Evolutionary conservation across 2,113 vertebrate genomes (phyloP).

Genomic region (Cyphomyrus discorhynchus): DNA sequence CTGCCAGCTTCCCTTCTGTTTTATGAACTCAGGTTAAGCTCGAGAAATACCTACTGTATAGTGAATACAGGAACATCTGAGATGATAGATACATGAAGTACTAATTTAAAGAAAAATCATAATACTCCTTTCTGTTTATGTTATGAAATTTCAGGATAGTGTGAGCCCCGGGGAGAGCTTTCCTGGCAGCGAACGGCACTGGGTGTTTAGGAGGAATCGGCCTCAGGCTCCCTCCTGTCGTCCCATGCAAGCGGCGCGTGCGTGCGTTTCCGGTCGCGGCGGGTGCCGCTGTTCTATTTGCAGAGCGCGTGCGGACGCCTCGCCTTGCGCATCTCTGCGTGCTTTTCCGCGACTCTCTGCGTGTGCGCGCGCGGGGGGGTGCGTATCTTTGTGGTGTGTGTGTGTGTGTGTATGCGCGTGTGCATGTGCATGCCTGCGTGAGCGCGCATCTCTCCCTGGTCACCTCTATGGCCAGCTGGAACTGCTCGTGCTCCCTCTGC

Average conservation of each 20-base stretch:
- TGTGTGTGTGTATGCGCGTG: neutral
- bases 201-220: neutral
- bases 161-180: neutral
- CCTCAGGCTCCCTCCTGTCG: neutral
- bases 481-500: conserved; percentile 93
- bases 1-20: conserved; percentile 17
- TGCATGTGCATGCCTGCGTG: conserved; percentile 5
- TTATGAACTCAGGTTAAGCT: conserved; percentile 3
- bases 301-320: neutral
- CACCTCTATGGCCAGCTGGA: conserved; percentile 97
- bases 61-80: neutral
- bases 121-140: neutral
- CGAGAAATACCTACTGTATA: neutral
- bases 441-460: conserved; percentile 20
- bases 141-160: neutral
- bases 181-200: neutral
- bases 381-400: neutral
- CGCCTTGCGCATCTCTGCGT: neutral
- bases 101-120: neutral
- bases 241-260: neutral
- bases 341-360: neutral
- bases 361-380: neutral
- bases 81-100: neutral
- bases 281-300: neutral
- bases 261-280: neutral